phyloP scores from a whole-genome alignment of 2,888 invertebrate species.

The Iphiclides podalirius region DNA sequence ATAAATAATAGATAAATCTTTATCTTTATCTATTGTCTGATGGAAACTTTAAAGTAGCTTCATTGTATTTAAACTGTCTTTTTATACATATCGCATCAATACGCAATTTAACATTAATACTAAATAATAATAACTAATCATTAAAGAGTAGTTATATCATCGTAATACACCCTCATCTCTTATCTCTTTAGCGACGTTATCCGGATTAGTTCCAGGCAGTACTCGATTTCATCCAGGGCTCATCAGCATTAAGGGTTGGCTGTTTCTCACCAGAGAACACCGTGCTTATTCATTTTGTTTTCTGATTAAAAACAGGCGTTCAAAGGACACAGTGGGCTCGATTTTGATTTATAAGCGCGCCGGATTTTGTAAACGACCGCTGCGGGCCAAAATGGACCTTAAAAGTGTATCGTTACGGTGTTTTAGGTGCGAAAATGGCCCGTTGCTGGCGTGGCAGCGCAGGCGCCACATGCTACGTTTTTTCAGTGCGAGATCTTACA shows the following conservation, averaged over 20 bases:
- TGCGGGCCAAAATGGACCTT: conserved; percentile 35
- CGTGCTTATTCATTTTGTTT: conserved; percentile 60
- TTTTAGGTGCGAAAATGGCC: conserved; percentile 5
- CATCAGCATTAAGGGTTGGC: conserved; percentile 41
- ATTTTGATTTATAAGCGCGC: conserved; percentile 67
- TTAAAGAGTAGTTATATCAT: too few relatives aligned
- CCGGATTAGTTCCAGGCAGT: too few relatives aligned
- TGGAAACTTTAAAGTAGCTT: too few relatives aligned
- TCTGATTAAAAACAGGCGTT: conserved; percentile 73
- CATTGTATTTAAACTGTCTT: too few relatives aligned
- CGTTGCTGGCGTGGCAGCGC: conserved; percentile 29
- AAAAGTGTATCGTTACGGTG: conserved; percentile 30
- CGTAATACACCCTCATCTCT: too few relatives aligned
- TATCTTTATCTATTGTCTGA: too few relatives aligned
- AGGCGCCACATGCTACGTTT: conserved; percentile 72
- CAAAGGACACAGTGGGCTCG: conserved; percentile 54
- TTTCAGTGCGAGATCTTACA: conserved; percentile 62
- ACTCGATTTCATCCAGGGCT: too few relatives aligned
- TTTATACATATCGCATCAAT: too few relatives aligned
- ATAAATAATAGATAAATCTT: too few relatives aligned
- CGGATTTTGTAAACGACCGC: conserved; percentile 26
- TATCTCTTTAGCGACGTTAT: too few relatives aligned
- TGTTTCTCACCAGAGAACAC: conserved; percentile 46
- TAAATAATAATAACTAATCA: too few relatives aligned
- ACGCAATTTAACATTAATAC: too few relatives aligned